These are phyloP conservation scores for Lumbricus terrestris DNA, from an alignment of 2,888 invertebrate species.

Conservation along the genomic window DNA sequence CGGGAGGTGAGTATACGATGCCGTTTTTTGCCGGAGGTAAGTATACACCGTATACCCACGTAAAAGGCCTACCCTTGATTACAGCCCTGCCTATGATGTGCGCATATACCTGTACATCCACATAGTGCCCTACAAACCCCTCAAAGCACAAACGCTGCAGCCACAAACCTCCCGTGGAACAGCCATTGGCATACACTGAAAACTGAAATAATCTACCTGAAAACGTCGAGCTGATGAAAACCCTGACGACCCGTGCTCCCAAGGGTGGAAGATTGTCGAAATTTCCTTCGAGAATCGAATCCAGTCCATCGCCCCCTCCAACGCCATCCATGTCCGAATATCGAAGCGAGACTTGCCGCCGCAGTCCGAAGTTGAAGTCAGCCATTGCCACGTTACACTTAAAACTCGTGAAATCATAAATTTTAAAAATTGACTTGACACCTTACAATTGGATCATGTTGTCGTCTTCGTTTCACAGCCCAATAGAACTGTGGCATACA, in stretches of 20 bases:
- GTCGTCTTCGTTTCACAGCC: not conserved
- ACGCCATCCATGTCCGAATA: slow-evolving; percentile 22
- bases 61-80: too few relatives aligned
- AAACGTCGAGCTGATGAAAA: slow-evolving; percentile 42
- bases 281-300: slow-evolving; percentile 27
- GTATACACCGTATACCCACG: too few relatives aligned
- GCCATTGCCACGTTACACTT: not conserved
- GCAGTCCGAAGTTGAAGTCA: not conserved
- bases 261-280: slow-evolving; percentile 35
- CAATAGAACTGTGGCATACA: not conserved
- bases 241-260: slow-evolving; percentile 35
- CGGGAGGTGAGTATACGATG: too few relatives aligned
- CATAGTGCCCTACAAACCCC: not conserved
- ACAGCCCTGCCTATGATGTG: too few relatives aligned
- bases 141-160: not conserved
- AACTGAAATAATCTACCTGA: slow-evolving; percentile 36
- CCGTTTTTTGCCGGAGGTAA: too few relatives aligned
- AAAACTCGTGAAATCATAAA: not conserved
- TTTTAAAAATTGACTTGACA: not conserved
- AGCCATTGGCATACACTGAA: not conserved
- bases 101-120: not conserved
- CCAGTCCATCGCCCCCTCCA: slow-evolving; percentile 15
- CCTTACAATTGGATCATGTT: not conserved
- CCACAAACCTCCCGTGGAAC: not conserved
- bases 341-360: slow-evolving; percentile 26